Evolutionary conservation across 1,140 invertebrate genomes (phyloP), one percentile per base, ranked within the genome.

Genomic region (Drosophila parabipectinata): DNA sequence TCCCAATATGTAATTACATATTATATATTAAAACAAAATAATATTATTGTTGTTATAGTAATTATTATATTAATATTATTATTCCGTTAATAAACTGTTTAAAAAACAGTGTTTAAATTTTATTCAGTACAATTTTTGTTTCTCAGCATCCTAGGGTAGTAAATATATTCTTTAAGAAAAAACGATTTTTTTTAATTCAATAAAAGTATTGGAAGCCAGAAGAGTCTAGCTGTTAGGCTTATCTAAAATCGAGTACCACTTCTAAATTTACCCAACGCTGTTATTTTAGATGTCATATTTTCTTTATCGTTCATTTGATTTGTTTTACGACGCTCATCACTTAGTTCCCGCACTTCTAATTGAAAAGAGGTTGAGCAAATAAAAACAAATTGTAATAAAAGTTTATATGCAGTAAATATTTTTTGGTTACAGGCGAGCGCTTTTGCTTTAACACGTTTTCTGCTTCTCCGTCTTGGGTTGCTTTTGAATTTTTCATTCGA

Each of bases 381-480:
- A 85, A 85, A 85, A 73, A 87, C 77, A 87, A 85, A 85, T 85
- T 84, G 82, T 85, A 85, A 85, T 85, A 85, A 85, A 85, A 85
- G 68, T 85, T 85, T 85, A 85, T 80, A 85, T 81, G 81, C 81
- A 85, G 85, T 87, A 85, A 85, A 85, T 85, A 82, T 82, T 84
- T 84, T 79, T 83, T 51, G 81, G 73, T 44, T 80, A 52, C 80
- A 50, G 64, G 28, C 60, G 62, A 79, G 47, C 47, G 60, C 28
- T 45, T 45, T 50, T 15, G 34, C 47, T 18, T 32, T 37, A n/a
- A 28, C n/a, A 28, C 24, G n/a, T 10, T 55, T n/a, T n/a, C 37
- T 56, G 54, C 6, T 37, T 14, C 39, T 41, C 26, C 24, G 51
- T 55, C 54, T 62, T 10, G 6, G 18, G 9, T 28, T 67, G 76